Evolutionary conservation across 2,113 vertebrate species (phyloP), one percentile per base, ranked within the genome.

Genomic region (Urocynchramus pylzowi): DNA sequence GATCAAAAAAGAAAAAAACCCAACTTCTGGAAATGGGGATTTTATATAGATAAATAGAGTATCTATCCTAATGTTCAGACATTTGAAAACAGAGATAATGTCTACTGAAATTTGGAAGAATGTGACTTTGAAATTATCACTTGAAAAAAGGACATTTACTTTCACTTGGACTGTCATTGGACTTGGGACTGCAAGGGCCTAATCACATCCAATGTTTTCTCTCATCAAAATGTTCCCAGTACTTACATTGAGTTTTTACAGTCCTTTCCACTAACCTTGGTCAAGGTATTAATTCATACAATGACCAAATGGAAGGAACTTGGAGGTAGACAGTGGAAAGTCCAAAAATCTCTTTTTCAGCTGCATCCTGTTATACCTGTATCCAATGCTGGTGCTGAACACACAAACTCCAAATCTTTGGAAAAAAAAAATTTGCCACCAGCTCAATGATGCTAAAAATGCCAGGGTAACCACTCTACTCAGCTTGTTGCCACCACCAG

Each of bases 341-440:
- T 67, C 30, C 14, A 42, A 54, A 94, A 67, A 20, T 23, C 10
- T 4, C 10, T 1, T 2, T 89, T 89, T 42, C 56, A 84, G 6
- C 17, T 81, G 9, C 53, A 52, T 73, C 8, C 5, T 47, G 3
- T 21, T 17, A 68, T 18, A 63, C 2, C 27, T 68, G 8, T 39
- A 54, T 19, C 10, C 16, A 50, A 0, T 3, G 5, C 10, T 0
- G 1, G 26, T 68, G 12, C 2, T 67, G 10, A 93, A 73, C 18
- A 35, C 15, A 56, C 8, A 37, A 52, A 31, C 16, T 56, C 9
- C 35, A 61, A 21, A 42, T 23, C 33, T 65, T n/a, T 59, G 30
- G 33, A 16, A 67, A 60, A 67, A 67, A 44, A 15, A 59, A 1
- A 1, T 0, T 6, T 80, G 6, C 12, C 18, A 45, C 6, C 24